A percentile compares a stretch with the other conserved stretches of the same genome.
Evolutionary conservation across 2,113 vertebrate species (phyloP).

Genomic region (Corydoras sp.): DNA sequence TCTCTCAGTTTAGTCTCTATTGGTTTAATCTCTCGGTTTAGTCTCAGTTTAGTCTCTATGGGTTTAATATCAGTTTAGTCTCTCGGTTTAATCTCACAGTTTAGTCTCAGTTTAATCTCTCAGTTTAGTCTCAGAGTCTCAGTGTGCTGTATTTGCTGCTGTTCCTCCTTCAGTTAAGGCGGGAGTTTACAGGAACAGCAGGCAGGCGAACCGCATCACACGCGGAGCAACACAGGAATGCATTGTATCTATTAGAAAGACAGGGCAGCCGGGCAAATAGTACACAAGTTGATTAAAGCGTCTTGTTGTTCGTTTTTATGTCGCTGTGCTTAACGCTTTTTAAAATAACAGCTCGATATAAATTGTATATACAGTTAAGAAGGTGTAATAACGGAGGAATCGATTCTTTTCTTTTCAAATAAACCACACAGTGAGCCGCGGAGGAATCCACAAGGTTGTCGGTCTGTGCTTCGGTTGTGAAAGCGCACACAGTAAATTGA

Average conservation of each 20-base stretch:
- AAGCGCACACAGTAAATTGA: slow-evolving; percentile 76
- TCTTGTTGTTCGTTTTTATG: neutral
- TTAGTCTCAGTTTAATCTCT: neutral
- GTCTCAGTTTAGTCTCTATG: neutral
- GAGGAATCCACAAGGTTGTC: slow-evolving; percentile 67
- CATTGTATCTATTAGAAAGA: slow-evolving; percentile 75
- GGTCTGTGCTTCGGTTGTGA: slow-evolving; percentile 62
- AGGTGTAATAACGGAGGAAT: slow-evolving; percentile 4
- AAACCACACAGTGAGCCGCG: slow-evolving; percentile 66
- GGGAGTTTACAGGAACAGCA: slow-evolving; percentile 80
- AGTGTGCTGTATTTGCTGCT: neutral
- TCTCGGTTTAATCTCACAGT: neutral
- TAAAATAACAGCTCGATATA: slow-evolving; percentile 27
- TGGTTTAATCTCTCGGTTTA: neutral
- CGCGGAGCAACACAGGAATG: slow-evolving; percentile 74
- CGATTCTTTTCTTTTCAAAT: slow-evolving; percentile 46
- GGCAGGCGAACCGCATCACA: slow-evolving; percentile 71
- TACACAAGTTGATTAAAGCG: slow-evolving; percentile 61
- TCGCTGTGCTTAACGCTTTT: neutral
- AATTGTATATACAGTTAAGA: slow-evolving; percentile 19
- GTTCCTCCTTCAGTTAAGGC: slow-evolving; percentile 63
- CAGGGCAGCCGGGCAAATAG: slow-evolving; percentile 67
- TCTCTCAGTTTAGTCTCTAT: too few relatives aligned
- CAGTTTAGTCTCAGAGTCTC: too few relatives aligned
- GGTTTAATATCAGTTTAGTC: neutral